Conservation (phyloP, 2,888 invertebrate genomes). For the Folsomia manolachei region DNA sequence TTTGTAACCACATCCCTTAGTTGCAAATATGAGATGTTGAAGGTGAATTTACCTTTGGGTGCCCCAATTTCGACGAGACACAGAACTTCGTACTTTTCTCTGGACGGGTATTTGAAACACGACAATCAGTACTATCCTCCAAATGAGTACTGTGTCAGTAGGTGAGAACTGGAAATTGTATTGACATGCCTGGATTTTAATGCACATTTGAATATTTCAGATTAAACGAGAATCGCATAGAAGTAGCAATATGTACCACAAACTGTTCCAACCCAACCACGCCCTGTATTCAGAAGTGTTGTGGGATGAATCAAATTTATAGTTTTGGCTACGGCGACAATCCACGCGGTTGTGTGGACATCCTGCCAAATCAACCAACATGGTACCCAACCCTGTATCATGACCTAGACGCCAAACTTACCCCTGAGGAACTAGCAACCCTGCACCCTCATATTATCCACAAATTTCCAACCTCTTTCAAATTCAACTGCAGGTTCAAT, state of each 20-base stretch:
- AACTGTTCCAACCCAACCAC: constrained; percentile 33
- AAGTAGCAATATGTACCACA: constrained; percentile 27
- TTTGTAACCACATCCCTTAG: constrained; percentile 34
- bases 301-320: constrained; percentile 33
- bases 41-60: constrained; percentile 24
- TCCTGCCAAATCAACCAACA: neutral
- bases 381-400: constrained; percentile 36
- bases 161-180: constrained; percentile 13
- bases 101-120: constrained; percentile 33
- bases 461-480: constrained; percentile 35
- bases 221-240: constrained; percentile 11
- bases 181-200: neutral
- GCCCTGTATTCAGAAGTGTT: constrained; percentile 39
- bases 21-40: constrained; percentile 25
- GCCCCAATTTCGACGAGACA: neutral
- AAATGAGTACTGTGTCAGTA: constrained; percentile 35
- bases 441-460: constrained; percentile 34
- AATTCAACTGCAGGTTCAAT: constrained; percentile 29
- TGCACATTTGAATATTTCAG: neutral
- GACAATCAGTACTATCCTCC: constrained; percentile 37
- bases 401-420: constrained; percentile 17
- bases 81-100: constrained; percentile 23
- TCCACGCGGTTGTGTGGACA: constrained; percentile 30
- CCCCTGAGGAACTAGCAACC: constrained; percentile 17
- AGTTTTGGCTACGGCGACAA: constrained; percentile 35